Evolutionary conservation across 2,113 vertebrate genomes (phyloP), one percentile per base, ranked within the genome.

Genomic region (Phocoena sinus): DNA sequence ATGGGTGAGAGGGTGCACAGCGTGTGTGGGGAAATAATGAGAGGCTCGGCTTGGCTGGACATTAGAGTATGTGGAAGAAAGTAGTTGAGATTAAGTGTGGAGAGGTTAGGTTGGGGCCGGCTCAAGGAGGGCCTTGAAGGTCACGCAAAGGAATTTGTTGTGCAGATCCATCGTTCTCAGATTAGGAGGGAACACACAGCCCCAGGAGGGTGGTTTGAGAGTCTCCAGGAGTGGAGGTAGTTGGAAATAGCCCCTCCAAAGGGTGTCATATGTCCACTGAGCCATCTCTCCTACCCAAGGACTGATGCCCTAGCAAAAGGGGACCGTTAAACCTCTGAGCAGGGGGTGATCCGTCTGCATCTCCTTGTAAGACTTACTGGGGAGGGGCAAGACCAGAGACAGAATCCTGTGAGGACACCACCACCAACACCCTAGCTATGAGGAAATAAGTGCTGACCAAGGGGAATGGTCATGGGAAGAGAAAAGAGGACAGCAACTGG

Each of bases 21-120:
- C 5, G 5, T 6, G 36, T 17, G 6, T 6, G 1, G 38, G 17
- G 25, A 4, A 9, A 6, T 3, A 36, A 8, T 5, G 18, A 62
- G 56, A 31, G 14, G 15, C 18, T 90, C 62, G 2, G 17, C 58
- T 41, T 17, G 10, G 62, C 20, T 3, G n/a, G 41, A 62, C 8
- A 2, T 63, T 63, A 14, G n/a, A 15, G 28, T 44, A 9, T 67
- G 25, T 33, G 47, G 25, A 31, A 4, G 26, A 17, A 50, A 18
- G 23, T 1, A 7, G 33, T 25, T 15, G 85, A 17, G 12, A 23
- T 50, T 4, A n/a, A 28, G 12, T 20, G 38, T 47, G 47, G 53
- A 4, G 8, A 36, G 53, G 26, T 33, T 41, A 4, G 56, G 9
- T 3, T 23, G 63, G 38, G 0, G 8, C 86, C 13, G 1, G 25